Evolutionary conservation across 2,113 vertebrate genomes (phyloP).

Genomic region (Pluvialis apricaria): DNA sequence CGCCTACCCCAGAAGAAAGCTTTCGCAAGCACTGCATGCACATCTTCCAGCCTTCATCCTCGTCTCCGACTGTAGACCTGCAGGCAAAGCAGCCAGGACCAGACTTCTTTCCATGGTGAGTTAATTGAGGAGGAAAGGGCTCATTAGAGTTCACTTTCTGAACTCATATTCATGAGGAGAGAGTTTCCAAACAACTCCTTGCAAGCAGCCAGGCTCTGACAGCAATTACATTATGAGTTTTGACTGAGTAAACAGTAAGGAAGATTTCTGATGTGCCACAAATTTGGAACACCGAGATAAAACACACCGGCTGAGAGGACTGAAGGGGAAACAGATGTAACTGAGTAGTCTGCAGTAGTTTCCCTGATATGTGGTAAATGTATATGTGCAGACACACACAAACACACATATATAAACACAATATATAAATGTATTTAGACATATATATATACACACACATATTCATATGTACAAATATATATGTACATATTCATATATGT

Average conservation of each 20-base stretch:
- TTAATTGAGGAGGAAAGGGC: neutral
- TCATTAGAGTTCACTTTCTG: slow-evolving; percentile 22
- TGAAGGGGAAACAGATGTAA: neutral
- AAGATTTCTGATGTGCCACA: slow-evolving; percentile 14
- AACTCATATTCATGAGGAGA: neutral
- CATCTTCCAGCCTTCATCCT: neutral
- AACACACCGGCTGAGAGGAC: neutral
- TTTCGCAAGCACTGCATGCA: neutral
- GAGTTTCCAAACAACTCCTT: neutral
- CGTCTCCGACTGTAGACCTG: neutral
- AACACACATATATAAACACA: neutral
- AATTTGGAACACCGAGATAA: neutral
- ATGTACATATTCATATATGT: neutral
- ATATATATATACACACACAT: neutral
- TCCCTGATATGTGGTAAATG: neutral
- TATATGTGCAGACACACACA: neutral
- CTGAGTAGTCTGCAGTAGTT: neutral
- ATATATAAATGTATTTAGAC: neutral
- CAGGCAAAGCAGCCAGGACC: neutral
- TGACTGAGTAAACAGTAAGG: neutral
- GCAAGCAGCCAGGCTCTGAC: neutral
- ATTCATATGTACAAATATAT: neutral
- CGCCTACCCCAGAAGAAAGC: neutral
- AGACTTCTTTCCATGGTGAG: neutral
- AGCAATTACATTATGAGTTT: neutral